Percentiles rank a stretch among this genome's conserved stretches.
Conservation (phyloP, 2,888 invertebrate genomes). For the Diarsia mendica region DNA sequence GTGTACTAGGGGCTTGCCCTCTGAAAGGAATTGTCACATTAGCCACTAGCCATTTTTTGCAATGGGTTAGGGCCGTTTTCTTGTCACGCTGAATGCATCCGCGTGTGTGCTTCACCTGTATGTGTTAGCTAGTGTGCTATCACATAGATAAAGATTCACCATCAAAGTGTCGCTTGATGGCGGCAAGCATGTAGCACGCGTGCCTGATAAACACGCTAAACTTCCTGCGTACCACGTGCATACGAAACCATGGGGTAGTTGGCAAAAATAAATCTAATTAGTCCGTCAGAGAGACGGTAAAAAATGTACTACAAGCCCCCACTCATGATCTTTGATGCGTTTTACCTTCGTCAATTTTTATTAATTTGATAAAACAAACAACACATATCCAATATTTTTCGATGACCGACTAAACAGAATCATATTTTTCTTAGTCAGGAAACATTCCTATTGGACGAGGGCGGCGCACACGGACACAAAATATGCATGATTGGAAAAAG, state of each 20-base stretch:
- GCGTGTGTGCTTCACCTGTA: neutral
- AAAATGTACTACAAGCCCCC: no score
- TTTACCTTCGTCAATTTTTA: no score
- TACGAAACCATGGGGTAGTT: no score
- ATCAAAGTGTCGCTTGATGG: neutral
- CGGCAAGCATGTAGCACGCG: neutral
- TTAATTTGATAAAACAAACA: no score
- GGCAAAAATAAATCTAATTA: no score
- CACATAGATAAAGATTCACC: neutral
- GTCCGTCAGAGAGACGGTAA: no score
- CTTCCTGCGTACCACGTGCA: neutral
- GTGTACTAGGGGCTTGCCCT: constrained; percentile 98
- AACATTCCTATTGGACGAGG: no score
- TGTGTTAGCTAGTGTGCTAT: neutral
- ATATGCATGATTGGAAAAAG: neutral
- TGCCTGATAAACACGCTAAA: neutral
- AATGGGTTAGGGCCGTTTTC: neutral
- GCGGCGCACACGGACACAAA: neutral
- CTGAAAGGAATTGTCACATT: constrained; percentile 80
- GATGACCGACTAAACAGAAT: no score
- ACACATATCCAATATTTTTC: no score
- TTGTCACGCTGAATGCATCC: neutral
- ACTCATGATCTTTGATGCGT: no score
- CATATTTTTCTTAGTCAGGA: no score
- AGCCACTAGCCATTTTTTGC: neutral